Percentiles rank a stretch among this genome's conserved stretches.
Conservation (phyloP, 37 sponge, comb jelly and placozoan species). For the Aplysina aerophoba region DNA sequence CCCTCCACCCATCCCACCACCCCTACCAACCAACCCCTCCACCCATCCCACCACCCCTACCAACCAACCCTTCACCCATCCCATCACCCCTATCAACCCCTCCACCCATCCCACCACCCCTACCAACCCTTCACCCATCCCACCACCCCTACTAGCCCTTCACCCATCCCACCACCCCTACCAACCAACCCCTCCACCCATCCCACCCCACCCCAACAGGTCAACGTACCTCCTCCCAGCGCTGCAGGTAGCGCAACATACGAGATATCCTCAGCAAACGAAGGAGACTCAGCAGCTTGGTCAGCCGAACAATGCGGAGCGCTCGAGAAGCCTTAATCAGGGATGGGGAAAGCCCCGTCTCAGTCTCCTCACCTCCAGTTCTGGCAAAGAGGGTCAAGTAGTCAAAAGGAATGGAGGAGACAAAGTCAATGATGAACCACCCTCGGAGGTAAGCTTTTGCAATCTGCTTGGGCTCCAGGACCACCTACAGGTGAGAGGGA, state of each 20-base stretch:
- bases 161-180: neutral
- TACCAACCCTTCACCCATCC: too few species aligned
- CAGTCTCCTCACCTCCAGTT: neutral
- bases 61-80: too few species aligned
- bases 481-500: constrained; percentile 30
- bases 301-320: constrained; percentile 43
- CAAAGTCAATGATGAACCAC: constrained; percentile 52
- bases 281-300: constrained; percentile 53
- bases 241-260: constrained; percentile 40
- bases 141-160: too few species aligned
- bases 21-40: too few species aligned
- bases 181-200: too few species aligned
- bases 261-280: constrained; percentile 47
- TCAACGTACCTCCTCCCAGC: constrained; percentile 57
- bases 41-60: too few species aligned
- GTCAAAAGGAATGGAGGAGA: constrained; percentile 57
- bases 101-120: too few species aligned
- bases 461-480: constrained; percentile 45
- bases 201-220: neutral
- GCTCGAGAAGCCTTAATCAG: constrained; percentile 56
- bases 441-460: constrained; percentile 36
- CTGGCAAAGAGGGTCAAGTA: constrained; percentile 32
- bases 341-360: constrained; percentile 32
- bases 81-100: too few species aligned
- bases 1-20: too few species aligned